Conservation (phyloP, 1,140 invertebrate species). For the Metopolophium dirhodum region DNA sequence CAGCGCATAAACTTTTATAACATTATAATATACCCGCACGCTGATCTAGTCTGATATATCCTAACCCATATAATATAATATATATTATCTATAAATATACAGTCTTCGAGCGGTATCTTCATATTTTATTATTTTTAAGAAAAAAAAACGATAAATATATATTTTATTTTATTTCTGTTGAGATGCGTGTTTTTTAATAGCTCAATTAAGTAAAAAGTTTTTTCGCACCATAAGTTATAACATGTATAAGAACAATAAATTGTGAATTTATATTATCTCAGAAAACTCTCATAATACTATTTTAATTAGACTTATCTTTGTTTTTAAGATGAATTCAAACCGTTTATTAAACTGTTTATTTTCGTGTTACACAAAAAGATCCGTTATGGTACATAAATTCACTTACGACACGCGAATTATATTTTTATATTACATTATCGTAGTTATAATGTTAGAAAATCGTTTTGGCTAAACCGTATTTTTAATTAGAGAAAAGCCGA, state of each 20-base stretch:
- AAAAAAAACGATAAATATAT: neutral
- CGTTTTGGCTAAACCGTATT: constrained; percentile 42
- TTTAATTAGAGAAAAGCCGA: constrained; percentile 56
- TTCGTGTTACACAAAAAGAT: constrained; percentile 12
- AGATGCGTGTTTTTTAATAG: neutral
- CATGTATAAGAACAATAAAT: neutral
- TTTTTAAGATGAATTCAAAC: constrained; percentile 30
- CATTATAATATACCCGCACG: neutral
- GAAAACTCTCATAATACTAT: constrained; percentile 7
- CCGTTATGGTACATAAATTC: constrained; percentile 45
- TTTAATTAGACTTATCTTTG: constrained; percentile 16
- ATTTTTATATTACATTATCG: constrained; percentile 41
- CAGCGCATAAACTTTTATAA: neutral
- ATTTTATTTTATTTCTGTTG: constrained; percentile 10
- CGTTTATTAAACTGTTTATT: constrained; percentile 35
- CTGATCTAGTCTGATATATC: neutral
- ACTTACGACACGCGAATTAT: constrained; percentile 51
- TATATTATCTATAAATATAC: neutral
- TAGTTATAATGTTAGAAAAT: constrained; percentile 41
- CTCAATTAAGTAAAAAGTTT: constrained; percentile 18
- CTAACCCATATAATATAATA: neutral
- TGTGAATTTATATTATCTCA: neutral
- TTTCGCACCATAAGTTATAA: neutral
- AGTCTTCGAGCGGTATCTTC: neutral
- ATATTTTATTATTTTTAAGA: constrained; percentile 8